Conservation (phyloP, 2,888 invertebrate genomes). For the Melanchra persicariae region DNA sequence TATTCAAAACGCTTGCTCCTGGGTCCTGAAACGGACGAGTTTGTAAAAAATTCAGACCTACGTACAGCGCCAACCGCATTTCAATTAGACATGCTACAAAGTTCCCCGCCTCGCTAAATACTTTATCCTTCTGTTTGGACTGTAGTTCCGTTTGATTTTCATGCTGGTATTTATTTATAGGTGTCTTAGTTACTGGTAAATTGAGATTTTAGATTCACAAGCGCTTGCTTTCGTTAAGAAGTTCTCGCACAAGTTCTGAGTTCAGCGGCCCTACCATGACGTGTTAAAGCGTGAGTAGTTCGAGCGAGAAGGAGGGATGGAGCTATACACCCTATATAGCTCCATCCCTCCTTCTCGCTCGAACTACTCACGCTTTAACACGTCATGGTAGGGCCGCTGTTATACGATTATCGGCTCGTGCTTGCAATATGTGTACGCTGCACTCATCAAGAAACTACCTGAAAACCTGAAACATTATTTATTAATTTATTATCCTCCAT, state of each 20-base stretch:
- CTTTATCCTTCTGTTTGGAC: constrained; percentile 36
- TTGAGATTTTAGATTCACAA: constrained; percentile 8
- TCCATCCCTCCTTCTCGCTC: too few relatives aligned
- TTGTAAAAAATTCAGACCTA: constrained; percentile 66
- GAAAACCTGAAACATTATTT: background rate
- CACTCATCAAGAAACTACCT: background rate
- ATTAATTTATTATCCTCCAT: too few relatives aligned
- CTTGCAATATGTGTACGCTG: background rate
- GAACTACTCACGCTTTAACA: too few relatives aligned
- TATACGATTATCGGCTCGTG: background rate
- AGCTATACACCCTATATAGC: too few relatives aligned
- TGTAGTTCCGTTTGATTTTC: constrained; percentile 48
- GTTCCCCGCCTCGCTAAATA: constrained; percentile 55
- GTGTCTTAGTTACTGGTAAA: background rate
- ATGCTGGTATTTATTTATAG: constrained; percentile 25
- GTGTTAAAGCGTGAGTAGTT: too few relatives aligned
- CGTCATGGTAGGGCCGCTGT: too few relatives aligned
- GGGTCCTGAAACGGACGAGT: constrained; percentile 49
- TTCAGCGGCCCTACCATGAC: too few relatives aligned
- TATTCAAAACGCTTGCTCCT: constrained; percentile 48
- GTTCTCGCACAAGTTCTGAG: too few relatives aligned
- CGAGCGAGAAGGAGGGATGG: too few relatives aligned
- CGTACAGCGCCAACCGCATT: constrained; percentile 49
- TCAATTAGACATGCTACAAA: constrained; percentile 67
- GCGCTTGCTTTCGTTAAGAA: background rate